Evolutionary conservation across 1,140 invertebrate genomes (phyloP), one percentile per base, ranked within the genome.

Genomic region (Microplitis demolitor): DNA sequence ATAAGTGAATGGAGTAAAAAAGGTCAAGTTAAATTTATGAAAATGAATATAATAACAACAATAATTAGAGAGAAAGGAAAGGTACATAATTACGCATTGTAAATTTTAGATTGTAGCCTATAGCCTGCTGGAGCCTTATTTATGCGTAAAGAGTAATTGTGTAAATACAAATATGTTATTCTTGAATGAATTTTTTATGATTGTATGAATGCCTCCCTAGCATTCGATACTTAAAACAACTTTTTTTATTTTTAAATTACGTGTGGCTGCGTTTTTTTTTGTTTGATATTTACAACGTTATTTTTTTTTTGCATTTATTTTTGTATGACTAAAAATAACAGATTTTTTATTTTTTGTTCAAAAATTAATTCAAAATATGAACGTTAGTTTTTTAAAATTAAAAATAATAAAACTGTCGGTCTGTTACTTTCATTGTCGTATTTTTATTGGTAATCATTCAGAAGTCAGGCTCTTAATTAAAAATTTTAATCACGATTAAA

Each of bases 61-160:
- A 2, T 24, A 24, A 24, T 2, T 24, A 73, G 54, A 39, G 54
- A 51, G 34, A 53, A 45, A 63, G 37, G 24, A 71, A 72, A 66
- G 80, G 79, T 84, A 85, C 84, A 87, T 81, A 80, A 83, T 45
- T 45, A 45, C 83, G 78, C 79, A 85, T 87, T 87, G 85, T 87
- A 87, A 83, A 87, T 87, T 87, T 80, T 86, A 86, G 85, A 83
- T 82, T 76, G 82, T 87, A 87, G 84, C 85, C 82, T 87, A 86
- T 86, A 86, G 85, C 79, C 84, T 83, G 82, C 84, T 84, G 86
- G 84, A 86, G 86, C 86, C 86, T 87, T 87, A 87, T 45, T 45
- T 9, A 45, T 86, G 77, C 75, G 83, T 87, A 86, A 77, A 77
- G 81, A 73, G 78, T 78, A 83, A 86, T 84, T 84, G 78, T 87